Percentiles rank a stretch among this genome's conserved stretches.
These are phyloP conservation scores for Candidula unifasciata DNA, from an alignment of 2,888 invertebrate species.

Conservation along the genomic window DNA sequence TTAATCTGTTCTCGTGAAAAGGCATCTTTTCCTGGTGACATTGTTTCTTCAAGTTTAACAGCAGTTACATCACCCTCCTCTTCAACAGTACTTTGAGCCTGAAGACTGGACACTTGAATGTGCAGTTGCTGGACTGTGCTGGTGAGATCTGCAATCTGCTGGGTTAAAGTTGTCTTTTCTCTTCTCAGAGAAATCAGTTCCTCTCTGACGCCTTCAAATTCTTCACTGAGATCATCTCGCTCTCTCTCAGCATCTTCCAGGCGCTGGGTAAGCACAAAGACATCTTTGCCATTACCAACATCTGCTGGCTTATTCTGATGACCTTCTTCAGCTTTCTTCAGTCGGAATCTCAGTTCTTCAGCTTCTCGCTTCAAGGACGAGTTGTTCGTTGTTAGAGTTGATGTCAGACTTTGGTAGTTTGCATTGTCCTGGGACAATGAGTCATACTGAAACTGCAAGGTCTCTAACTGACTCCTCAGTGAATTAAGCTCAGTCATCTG, in stretches of 20 bases:
- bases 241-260: constrained; percentile 51
- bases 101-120: constrained; percentile 44
- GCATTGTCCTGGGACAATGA: constrained; percentile 55
- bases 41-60: constrained; percentile 5
- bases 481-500: constrained; percentile 42
- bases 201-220: constrained; percentile 58
- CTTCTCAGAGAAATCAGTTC: constrained; percentile 61
- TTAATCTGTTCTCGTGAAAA: constrained; percentile 26
- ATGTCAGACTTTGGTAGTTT: constrained; percentile 51
- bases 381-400: constrained; percentile 51
- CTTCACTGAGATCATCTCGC: constrained; percentile 53
- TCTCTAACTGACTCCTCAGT: constrained; percentile 51
- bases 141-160: constrained; percentile 38
- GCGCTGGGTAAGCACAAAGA: constrained; percentile 49
- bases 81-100: constrained; percentile 28
- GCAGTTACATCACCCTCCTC: background rate
- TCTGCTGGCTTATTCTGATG: background rate
- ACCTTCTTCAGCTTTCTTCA: constrained; percentile 47
- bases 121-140: constrained; percentile 44
- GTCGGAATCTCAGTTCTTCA: constrained; percentile 52
- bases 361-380: constrained; percentile 57
- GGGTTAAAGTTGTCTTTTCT: constrained; percentile 57
- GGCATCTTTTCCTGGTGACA: background rate
- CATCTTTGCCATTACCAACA: constrained; percentile 37
- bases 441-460: constrained; percentile 54